Base-by-base conservation (phyloP, 2,888 invertebrate species). In the Leptinotarsa tumamoca region DNA sequence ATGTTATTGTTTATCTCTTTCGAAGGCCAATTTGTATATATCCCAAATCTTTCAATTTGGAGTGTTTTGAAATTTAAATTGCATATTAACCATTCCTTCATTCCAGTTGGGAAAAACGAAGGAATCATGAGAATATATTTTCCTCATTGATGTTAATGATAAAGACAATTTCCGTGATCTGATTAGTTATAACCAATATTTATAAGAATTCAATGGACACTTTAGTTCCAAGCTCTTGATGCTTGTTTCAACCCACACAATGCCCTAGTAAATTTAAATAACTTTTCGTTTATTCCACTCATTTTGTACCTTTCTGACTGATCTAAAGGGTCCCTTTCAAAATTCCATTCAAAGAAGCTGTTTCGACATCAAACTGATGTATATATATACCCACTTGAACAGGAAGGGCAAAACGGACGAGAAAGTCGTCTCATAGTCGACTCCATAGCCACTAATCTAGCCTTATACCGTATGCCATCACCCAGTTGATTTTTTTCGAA, bases 221-320 rank as follows among this genome's bases (percentile, higher is more conserved):
- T 67, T 18, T 50, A 13, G 7, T 43, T 67, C 43, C 43, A 67
- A 15, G 67, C 67, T 49, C 27, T 7, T 18, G 50, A 67, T 67
- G 18, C 50, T 15, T 67, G 50, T n/a, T 67, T 50, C n/a, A 67
- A 50, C 3, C 67, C 67, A 67, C 49, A 67, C 33, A 67, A 33
- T n/a, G n/a, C 17, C 49, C 43, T 43, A 4, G 13, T 43, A 1
- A 49, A 7, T 54, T 54, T 54, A n/a, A 4, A 15, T n/a, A n/a
- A n/a, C 5, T 54, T 54, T n/a, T 5, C n/a, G 14, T n/a, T n/a
- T 17, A n/a, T 2, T 15, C 54, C n/a, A 3, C 3, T 5, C 17
- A 54, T 3, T 18, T n/a, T n/a, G 5, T n/a, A 54, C n/a, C 54
- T n/a, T 54, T 54, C 54, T 54, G 54, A n/a, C n/a, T 54, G 54